Base-by-base conservation (phyloP, 2,113 vertebrate species). In the Rhea americana region DNA sequence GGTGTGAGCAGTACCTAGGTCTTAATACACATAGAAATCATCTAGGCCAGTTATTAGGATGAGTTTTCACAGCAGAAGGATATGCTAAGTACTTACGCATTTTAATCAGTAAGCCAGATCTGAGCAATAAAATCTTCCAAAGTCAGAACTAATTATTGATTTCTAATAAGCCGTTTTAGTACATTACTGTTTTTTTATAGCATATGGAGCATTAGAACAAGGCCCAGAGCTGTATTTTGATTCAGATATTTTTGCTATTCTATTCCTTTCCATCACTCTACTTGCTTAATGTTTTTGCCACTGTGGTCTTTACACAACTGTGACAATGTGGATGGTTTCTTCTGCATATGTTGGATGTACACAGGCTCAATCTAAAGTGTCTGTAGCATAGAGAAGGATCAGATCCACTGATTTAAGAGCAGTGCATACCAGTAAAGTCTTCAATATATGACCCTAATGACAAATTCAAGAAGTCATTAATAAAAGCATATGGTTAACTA, bases 251-350 rank as follows among this genome's bases (percentile, higher is more conserved):
- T 4, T 4, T 56, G 84, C 35, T 53, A 1, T n/a, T 55, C 9
- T 11, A 3, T 53, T 50, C 24, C n/a, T 84, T 74, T 28, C 41
- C 22, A 3, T 3, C 11, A 35, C n/a, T 13, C 15, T n/a, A 7
- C 24, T 15, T 62, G 0, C 18, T 19, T 9, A 0, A 7, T 39
- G 5, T 1, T 0, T 51, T 50, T 19, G 26, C 9, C 13, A 0
- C 17, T 28, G 2, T 22, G 4, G 43, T 15, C 62, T 58, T 55
- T 20, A 8, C 7, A 1, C 19, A 37, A 71, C 45, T 35, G 53
- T 68, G 25, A 7, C 35, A 28, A 0, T 32, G 13, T 4, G 14
- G 18, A 0, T 24, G 21, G 14, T 6, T n/a, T 1, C 24, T 72
- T 77, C 16, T 61, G n/a, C 51, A 9, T 6, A 3, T 11, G 13